A percentile compares a stretch with the other conserved stretches of the same genome.
phyloP scores from a whole-genome alignment of 2,888 invertebrate genomes.

The Lampropteryx suffumata region DNA sequence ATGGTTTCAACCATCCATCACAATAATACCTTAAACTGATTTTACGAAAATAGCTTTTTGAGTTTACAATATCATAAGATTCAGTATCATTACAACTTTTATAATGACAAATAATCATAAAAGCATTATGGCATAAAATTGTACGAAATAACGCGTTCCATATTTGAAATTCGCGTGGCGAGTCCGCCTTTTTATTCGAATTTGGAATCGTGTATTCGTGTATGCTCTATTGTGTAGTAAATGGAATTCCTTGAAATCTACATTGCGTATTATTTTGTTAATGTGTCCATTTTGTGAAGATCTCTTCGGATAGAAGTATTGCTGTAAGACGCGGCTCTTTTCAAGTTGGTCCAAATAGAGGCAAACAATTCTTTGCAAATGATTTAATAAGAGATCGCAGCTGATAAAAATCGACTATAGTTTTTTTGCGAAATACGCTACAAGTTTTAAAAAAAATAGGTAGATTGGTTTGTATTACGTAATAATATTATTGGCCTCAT shows the following conservation, averaged over 20 bases:
- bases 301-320: conserved; percentile 35
- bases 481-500: conserved; percentile 37
- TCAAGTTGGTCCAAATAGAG: conserved; percentile 23
- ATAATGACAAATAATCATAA: conserved; percentile 24
- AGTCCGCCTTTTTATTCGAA: conserved; percentile 63
- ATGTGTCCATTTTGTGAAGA: conserved; percentile 48
- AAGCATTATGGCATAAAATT: conserved; percentile 21
- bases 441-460: conserved; percentile 25
- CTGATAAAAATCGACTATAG: conserved; percentile 24
- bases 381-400: conserved; percentile 26
- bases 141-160: conserved; percentile 64
- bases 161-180: conserved; percentile 71
- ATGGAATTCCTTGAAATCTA: conserved; percentile 70
- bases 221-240: conserved; percentile 78
- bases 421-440: conserved; percentile 24
- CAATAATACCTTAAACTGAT: conserved; percentile 64
- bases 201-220: conserved; percentile 77
- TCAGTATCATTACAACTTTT: conserved; percentile 11
- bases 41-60: conserved; percentile 19
- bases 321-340: conserved; percentile 26
- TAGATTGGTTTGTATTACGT: conserved; percentile 34
- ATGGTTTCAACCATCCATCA: conserved; percentile 72
- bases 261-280: conserved; percentile 55
- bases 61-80: conserved; percentile 13
- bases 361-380: conserved; percentile 27